Base-by-base conservation (phyloP, 1,140 invertebrate species). In the Tetramorium alpestre region DNA sequence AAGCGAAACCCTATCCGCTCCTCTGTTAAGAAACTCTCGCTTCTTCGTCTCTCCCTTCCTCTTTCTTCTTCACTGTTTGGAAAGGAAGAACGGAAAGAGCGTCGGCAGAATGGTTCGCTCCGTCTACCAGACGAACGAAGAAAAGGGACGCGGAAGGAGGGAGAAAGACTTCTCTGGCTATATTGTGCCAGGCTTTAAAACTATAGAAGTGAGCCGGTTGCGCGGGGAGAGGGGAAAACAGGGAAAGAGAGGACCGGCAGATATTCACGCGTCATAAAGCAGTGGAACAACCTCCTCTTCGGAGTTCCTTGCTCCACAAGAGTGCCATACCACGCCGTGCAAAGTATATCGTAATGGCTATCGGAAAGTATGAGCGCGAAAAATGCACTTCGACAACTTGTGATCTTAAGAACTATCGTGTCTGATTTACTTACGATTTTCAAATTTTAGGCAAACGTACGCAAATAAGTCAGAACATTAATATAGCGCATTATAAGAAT, bases 221-320 rank as follows among this genome's bases (percentile, higher is more conserved):
- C 44, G 51, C 58, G 33, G 56, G 10, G 51, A 58, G 33, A 84
- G 56, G 33, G 47, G 60, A 22, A 77, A 44, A 18, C 18, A 18
- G 72, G 28, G 7, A n/a, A 33, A 11, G 25, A 47, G 84, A 77
- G 78, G 73, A 73, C 62, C 56, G 73, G 60, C 78, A 93, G 89
- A 93, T 92, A 92, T 93, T 93, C 92, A 93, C 92, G 93, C 91
- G 89, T 91, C 93, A 93, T 93, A 93, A 93, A 93, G 92, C 92
- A 89, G 69, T 75, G 85, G 87, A 91, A 89, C 87, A 89, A 88
- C 77, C 88, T 92, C 72, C 65, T 60, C 75, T 65, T 54, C 75
- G 85, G 62, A 81, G 58, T 67, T 84, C 62, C 58, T 77, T 75
- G 28, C 77, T 73, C 67, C 65, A 25, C 44, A 44, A 60, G 11